These are phyloP conservation scores for Copidosoma floridanum DNA, from an alignment of 1,140 invertebrate genomes.

Conservation along the genomic window DNA sequence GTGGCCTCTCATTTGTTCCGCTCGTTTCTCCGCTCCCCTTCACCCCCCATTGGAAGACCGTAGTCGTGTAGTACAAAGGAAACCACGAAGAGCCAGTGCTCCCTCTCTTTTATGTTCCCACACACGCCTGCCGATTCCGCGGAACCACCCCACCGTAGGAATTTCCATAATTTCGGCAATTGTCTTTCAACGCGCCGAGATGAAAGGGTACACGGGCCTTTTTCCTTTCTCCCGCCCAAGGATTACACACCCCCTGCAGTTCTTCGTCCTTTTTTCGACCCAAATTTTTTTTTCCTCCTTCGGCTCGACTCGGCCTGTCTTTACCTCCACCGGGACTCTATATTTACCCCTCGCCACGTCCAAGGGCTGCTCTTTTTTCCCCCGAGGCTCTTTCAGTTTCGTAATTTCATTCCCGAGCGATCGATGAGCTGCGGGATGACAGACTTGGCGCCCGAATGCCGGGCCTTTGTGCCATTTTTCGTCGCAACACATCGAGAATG, in stretches of 20 bases:
- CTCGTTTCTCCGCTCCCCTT: conserved; percentile 18
- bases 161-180: conserved; percentile 54
- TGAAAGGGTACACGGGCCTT: conserved; percentile 44
- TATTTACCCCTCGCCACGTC: no score
- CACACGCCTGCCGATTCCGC: conserved; percentile 47
- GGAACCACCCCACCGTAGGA: conserved; percentile 49
- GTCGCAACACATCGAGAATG: no score
- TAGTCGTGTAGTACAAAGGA: conserved; percentile 40
- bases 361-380: no score
- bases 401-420: conserved; percentile 8
- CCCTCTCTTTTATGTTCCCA: no score
- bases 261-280: conserved; percentile 14
- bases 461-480: no score
- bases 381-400: no score
- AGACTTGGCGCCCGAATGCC: no score
- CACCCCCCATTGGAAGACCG: conserved; percentile 16
- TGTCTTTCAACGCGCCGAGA: conserved; percentile 54
- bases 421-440: no score
- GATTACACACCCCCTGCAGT: conserved; percentile 11
- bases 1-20: conserved; percentile 43
- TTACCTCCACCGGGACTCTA: conserved; percentile 5
- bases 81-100: no score
- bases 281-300: conserved; percentile 9
- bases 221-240: conserved; percentile 22
- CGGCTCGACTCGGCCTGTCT: conserved; percentile 11